A percentile compares a stretch with the other conserved stretches of the same genome.
phyloP scores from a whole-genome alignment of 2,113 vertebrate genomes.

The Camelus dromedarius region DNA sequence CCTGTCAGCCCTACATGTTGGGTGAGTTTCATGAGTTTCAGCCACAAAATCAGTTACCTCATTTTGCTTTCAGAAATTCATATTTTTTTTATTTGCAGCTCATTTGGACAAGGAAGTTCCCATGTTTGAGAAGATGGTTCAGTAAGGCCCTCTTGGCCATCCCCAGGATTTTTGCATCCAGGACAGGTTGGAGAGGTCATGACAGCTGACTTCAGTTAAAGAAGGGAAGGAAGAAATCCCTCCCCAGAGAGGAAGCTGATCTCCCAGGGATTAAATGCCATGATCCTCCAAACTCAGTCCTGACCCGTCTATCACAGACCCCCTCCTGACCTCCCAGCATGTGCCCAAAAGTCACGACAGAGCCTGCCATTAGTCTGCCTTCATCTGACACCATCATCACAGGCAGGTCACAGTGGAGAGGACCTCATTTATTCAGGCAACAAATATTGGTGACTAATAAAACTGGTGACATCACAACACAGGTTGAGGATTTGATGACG shows the following conservation, averaged over 20 bases:
- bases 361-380: accelerated
- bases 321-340: not conserved
- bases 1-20: accelerated
- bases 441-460: not conserved
- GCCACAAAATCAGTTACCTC: not conserved
- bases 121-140: not conserved
- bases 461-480: accelerated
- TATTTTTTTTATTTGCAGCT: not conserved
- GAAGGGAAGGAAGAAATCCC: not conserved
- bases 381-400: not conserved
- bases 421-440: not conserved
- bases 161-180: no score
- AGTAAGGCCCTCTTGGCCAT: not conserved
- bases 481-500: not conserved
- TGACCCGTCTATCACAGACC: not conserved
- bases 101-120: not conserved
- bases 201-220: not conserved
- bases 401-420: not conserved
- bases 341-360: not conserved
- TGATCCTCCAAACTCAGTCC: not conserved
- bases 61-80: not conserved
- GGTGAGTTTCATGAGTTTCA: not conserved
- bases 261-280: not conserved
- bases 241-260: not conserved
- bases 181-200: not conserved